Percentiles rank a stretch among this genome's conserved stretches.
These are phyloP conservation scores for Halesus radiatus DNA, from an alignment of 1,140 invertebrate species.

Conservation along the genomic window DNA sequence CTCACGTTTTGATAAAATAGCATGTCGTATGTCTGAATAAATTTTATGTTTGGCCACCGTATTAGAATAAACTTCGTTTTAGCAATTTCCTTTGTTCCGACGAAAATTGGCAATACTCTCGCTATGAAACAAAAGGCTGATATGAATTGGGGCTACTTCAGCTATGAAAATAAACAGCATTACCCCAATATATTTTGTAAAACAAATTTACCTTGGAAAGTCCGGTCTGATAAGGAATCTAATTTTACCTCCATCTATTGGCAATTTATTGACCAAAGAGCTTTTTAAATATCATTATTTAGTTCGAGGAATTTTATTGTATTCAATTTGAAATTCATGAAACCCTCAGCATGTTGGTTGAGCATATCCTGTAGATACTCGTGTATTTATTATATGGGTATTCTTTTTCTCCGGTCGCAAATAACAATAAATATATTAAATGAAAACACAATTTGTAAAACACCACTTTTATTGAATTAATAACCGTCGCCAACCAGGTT, in stretches of 20 bases:
- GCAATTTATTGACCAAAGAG: slow-evolving; percentile 37
- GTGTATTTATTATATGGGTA: too few species aligned
- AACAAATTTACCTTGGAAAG: slow-evolving; percentile 23
- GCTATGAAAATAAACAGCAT: slow-evolving; percentile 29
- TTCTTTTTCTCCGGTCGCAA: too few species aligned
- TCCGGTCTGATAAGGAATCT: slow-evolving; percentile 35
- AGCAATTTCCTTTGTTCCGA: slow-evolving; percentile 17
- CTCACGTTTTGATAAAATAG: too few species aligned
- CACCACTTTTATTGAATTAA: too few species aligned
- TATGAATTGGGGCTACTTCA: slow-evolving; percentile 12
- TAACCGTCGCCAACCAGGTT: too few species aligned
- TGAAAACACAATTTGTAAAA: too few species aligned
- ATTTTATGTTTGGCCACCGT: neutral
- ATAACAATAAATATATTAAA: too few species aligned
- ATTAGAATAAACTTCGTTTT: slow-evolving; percentile 13
- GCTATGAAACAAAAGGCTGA: neutral
- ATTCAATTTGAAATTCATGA: neutral
- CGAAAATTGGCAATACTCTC: slow-evolving; percentile 4
- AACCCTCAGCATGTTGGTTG: neutral
- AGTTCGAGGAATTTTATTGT: neutral
- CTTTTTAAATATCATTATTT: slow-evolving; percentile 17
- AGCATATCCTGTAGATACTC: too few species aligned
- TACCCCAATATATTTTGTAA: slow-evolving; percentile 20
- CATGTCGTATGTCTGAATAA: too few species aligned
- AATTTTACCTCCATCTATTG: slow-evolving; percentile 45